These are phyloP conservation scores for Tetragonula clypearis DNA, from an alignment of 1,140 invertebrate species.

Conservation along the genomic window DNA sequence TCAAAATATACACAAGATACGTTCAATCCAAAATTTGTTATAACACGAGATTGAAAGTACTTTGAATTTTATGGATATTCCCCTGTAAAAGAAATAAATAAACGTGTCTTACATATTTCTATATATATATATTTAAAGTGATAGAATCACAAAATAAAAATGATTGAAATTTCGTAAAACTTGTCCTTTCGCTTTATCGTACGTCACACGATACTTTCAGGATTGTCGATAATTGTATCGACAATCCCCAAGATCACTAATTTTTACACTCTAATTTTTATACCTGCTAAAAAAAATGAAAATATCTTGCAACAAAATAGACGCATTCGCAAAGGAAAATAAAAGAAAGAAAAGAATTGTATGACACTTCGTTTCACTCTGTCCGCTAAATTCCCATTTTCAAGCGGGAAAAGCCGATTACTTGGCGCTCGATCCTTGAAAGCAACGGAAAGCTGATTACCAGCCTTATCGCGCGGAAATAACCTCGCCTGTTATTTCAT, in stretches of 20 bases:
- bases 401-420: not conserved
- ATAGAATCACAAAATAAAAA: not conserved
- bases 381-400: not conserved
- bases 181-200: too few species aligned
- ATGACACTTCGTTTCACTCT: not conserved
- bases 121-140: not conserved
- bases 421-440: not conserved
- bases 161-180: not conserved
- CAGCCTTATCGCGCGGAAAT: not conserved
- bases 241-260: too few species aligned
- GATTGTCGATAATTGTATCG: too few species aligned
- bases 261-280: too few species aligned
- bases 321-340: too few species aligned
- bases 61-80: not conserved
- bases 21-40: too few species aligned
- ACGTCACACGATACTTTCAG: too few species aligned
- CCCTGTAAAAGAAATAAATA: not conserved
- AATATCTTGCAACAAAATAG: too few species aligned
- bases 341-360: too few species aligned
- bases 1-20: too few species aligned
- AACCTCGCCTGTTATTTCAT: not conserved
- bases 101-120: not conserved
- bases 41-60: not conserved
- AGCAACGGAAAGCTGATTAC: constrained; percentile 4
- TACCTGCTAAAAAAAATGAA: too few species aligned